Percentiles rank a stretch among this genome's conserved stretches.
These are phyloP conservation scores for Megalopta genalis DNA, from an alignment of 1,140 invertebrate species.

Conservation along the genomic window DNA sequence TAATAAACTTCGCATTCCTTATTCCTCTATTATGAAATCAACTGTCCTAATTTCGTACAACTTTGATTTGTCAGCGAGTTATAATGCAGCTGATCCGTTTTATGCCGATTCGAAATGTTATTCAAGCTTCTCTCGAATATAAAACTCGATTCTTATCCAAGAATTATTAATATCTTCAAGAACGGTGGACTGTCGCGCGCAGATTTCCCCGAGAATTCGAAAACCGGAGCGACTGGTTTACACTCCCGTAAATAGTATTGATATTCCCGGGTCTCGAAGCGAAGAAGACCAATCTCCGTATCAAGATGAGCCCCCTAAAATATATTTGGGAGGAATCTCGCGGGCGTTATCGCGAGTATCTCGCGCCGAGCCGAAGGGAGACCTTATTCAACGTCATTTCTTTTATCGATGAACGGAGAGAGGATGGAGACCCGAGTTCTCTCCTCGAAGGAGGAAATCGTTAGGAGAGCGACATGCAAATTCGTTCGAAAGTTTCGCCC, in stretches of 20 bases:
- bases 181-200: too few relatives aligned
- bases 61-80: too few relatives aligned
- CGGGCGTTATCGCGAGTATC: conserved; percentile 50
- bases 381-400: conserved; percentile 63
- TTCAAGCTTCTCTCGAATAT: too few relatives aligned
- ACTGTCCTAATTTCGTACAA: too few relatives aligned
- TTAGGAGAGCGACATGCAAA: conserved; percentile 70
- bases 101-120: too few relatives aligned
- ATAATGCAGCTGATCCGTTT: too few relatives aligned
- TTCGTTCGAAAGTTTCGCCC: conserved; percentile 65
- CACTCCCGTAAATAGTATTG: conserved; percentile 21
- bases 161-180: too few relatives aligned
- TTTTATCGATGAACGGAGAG: conserved; percentile 62
- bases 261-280: neutral
- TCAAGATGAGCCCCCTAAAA: conserved; percentile 37
- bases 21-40: too few relatives aligned
- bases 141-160: too few relatives aligned
- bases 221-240: neutral
- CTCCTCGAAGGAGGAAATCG: conserved; percentile 66
- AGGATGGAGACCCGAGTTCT: conserved; percentile 56
- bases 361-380: conserved; percentile 45
- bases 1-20: too few relatives aligned
- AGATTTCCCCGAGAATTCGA: neutral
- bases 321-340: conserved; percentile 38
- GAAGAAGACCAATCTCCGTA: conserved; percentile 36